Base-by-base conservation (phyloP, 2,113 vertebrate genomes). In the Aspidoscelis tigris region DNA sequence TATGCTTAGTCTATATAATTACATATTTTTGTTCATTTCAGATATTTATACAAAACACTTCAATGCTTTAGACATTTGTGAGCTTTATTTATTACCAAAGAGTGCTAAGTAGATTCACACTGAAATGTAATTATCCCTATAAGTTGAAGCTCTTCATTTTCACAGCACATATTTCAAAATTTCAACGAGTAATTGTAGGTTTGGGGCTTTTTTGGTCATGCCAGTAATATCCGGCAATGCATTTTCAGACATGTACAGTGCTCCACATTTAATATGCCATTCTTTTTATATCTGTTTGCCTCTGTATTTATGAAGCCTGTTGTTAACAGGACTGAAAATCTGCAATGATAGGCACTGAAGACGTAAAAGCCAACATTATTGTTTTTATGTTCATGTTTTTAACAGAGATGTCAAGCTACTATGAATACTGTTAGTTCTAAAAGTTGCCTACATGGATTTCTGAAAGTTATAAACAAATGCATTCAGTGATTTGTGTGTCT, bases 51-150 rank as follows among this genome's bases (percentile, higher is more conserved):
- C 41, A 91, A 89, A 94, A 87, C 39, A 84, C 2, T 69, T 24
- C 76, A 89, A 61, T 68, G 73, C 64, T 79, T 84, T 84, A 91
- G 69, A 85, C 33, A 90, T 80, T 80, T 88, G 68, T 39, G 33
- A 89, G 1, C 58, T 80, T 89, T 91, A 74, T 93, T 92, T 93
- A 85, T 80, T 90, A 84, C 74, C 22, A 91, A 84, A 78, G 90
- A 83, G 66, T 89, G 65, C 5, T 88, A 88, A 89, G 14, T 88
- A 41, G 26, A 93, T 93, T 91, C 82, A 92, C 86, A 91, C 89
- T 92, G 88, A 91, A 93, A 93, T 91, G 26, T 79, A 94, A 87
- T 89, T 90, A 86, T 90, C 82, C 74, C 65, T 90, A 61, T 80
- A 88, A 65, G 2, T 43, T 87, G 41, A 81, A 91, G 85, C 75